Conservation (phyloP, 2,113 vertebrate species). For the Albula goreensis region DNA sequence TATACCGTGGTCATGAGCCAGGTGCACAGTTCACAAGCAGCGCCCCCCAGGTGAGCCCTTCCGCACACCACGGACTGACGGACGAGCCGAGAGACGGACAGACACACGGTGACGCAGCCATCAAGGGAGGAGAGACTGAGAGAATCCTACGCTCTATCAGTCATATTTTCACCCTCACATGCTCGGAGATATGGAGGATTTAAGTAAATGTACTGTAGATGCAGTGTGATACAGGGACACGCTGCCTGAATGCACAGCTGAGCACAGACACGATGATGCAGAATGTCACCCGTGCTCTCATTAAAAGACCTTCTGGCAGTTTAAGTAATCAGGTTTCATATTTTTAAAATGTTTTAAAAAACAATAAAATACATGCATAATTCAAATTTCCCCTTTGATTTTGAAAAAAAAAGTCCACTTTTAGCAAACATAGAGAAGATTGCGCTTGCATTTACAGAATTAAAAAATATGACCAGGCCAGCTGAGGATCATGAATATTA, state of each 20-base stretch:
- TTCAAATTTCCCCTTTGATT: no score
- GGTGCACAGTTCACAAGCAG: slow-evolving; percentile 84
- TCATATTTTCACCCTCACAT: no score
- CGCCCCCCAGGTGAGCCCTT: slow-evolving; percentile 83
- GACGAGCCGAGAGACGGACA: background rate
- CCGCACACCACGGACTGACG: background rate
- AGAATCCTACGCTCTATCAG: background rate
- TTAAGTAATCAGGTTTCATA: background rate
- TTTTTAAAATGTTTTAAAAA: no score
- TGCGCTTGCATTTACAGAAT: slow-evolving; percentile 21
- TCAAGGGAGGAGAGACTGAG: background rate
- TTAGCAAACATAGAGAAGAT: background rate
- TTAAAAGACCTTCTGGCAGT: background rate
- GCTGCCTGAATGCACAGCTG: no score
- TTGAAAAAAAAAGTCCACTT: background rate
- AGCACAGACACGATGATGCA: background rate
- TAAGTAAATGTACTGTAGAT: no score
- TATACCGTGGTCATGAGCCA: slow-evolving; percentile 89
- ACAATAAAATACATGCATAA: no score
- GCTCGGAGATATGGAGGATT: no score
- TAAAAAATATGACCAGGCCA: background rate
- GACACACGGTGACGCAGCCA: no score
- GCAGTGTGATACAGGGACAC: no score
- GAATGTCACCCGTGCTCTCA: background rate
- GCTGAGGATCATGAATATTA: background rate